These are phyloP conservation scores for Cheirogaleus medius DNA, from an alignment of 2,113 vertebrate species.

Conservation along the genomic window DNA sequence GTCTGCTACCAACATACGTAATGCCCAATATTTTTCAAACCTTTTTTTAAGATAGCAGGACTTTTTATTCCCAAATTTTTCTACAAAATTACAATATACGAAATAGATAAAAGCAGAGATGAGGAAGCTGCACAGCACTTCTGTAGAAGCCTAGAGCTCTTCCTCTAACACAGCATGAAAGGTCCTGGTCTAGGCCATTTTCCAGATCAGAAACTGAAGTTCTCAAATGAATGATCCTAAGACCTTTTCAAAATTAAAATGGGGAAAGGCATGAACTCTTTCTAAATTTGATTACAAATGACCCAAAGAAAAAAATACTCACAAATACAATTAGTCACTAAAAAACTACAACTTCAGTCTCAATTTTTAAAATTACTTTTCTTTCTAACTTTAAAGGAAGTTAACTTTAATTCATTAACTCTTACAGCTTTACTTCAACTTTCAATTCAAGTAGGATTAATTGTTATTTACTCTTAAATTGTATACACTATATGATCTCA, in stretches of 20 bases:
- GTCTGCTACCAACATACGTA: neutral
- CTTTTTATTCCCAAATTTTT: neutral
- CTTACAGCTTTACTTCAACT: neutral
- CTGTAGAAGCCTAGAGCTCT: neutral
- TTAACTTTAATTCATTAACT: neutral
- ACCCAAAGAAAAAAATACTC: neutral
- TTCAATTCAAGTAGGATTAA: neutral
- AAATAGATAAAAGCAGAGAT: neutral
- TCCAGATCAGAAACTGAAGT: neutral
- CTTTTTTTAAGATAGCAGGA: neutral
- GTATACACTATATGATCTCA: neutral
- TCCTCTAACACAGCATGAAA: neutral
- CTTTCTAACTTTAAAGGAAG: neutral
- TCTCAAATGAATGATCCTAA: neutral
- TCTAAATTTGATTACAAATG: neutral
- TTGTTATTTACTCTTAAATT: constrained; percentile 3
- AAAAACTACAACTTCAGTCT: neutral
- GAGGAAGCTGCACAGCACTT: neutral
- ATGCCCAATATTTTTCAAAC: neutral
- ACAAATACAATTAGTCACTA: neutral
- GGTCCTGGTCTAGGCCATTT: neutral
- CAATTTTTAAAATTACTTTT: neutral
- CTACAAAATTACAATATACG: neutral
- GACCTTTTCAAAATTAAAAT: neutral
- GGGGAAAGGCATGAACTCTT: neutral